phyloP scores from a whole-genome alignment of 35 echinoderm and acorn worm species.

The Heliocidaris erythrogramma region DNA sequence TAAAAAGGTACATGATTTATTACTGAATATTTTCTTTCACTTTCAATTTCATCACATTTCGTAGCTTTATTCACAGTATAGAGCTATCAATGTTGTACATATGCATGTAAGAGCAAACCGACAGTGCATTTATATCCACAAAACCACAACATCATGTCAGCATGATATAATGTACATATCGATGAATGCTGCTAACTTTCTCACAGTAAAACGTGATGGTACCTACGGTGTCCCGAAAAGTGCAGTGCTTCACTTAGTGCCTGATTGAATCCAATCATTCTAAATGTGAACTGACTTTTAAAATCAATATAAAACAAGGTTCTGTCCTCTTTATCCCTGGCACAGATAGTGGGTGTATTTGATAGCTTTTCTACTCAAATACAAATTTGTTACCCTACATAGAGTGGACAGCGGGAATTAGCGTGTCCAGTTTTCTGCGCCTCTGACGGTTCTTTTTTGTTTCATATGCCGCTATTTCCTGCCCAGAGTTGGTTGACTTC shows the following conservation, averaged over 20 bases:
- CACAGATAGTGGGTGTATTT: not conserved
- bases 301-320: not conserved
- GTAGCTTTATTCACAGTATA: not conserved
- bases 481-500: not conserved
- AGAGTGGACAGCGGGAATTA: not conserved
- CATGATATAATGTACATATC: not conserved
- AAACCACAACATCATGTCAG: not conserved
- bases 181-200: not conserved
- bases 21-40: not conserved
- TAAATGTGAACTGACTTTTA: not conserved
- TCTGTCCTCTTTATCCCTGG: not conserved
- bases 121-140: not conserved
- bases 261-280: not conserved
- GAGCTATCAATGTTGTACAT: not conserved
- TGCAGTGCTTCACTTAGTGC: not conserved
- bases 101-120: not conserved
- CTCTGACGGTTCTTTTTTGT: not conserved
- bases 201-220: not conserved
- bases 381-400: conserved; percentile 3
- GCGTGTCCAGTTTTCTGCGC: not conserved
- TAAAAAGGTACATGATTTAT: not conserved
- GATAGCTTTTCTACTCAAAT: conserved; percentile 3
- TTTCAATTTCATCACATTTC: not conserved
- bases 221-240: not conserved
- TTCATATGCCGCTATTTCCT: conserved; percentile 7